Percentiles rank a stretch among this genome's conserved stretches.
Conservation (phyloP, 2,797 vertebrate genomes). For the Tadarida brasiliensis region DNA sequence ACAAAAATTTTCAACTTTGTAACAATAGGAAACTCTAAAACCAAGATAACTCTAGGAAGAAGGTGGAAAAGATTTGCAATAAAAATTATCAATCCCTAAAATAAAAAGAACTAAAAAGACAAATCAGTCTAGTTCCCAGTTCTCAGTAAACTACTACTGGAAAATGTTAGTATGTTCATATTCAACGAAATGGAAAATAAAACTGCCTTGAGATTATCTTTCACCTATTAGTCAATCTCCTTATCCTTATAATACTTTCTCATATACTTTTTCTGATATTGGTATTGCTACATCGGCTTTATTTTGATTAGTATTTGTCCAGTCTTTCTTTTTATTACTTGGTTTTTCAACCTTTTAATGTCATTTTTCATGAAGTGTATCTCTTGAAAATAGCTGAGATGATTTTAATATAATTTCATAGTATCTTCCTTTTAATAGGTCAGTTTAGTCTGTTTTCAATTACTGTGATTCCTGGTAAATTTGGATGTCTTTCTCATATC, state of each 20-base stretch:
- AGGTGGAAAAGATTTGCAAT: background rate
- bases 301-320: background rate
- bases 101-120: background rate
- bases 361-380: slow-evolving; percentile 31
- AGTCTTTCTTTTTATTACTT: background rate
- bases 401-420: background rate
- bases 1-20: slow-evolving; percentile 38
- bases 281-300: background rate
- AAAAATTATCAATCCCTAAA: slow-evolving; percentile 45
- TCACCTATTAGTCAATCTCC: background rate
- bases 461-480: slow-evolving; percentile 31
- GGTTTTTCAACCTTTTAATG: slow-evolving; percentile 7
- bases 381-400: slow-evolving; percentile 38
- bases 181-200: slow-evolving; percentile 51
- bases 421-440: slow-evolving; percentile 3
- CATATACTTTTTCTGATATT: background rate
- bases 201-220: background rate
- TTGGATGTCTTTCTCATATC: background rate
- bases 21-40: slow-evolving; percentile 31
- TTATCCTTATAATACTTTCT: background rate
- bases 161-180: slow-evolving; percentile 24
- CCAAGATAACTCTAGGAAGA: background rate
- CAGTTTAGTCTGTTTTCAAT: slow-evolving; percentile 17
- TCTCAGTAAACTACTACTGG: slow-evolving; percentile 56
- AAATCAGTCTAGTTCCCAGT: slow-evolving; percentile 9